These are phyloP conservation scores for Acronicta aceris DNA, from an alignment of 2,888 invertebrate species.

Conservation along the genomic window DNA sequence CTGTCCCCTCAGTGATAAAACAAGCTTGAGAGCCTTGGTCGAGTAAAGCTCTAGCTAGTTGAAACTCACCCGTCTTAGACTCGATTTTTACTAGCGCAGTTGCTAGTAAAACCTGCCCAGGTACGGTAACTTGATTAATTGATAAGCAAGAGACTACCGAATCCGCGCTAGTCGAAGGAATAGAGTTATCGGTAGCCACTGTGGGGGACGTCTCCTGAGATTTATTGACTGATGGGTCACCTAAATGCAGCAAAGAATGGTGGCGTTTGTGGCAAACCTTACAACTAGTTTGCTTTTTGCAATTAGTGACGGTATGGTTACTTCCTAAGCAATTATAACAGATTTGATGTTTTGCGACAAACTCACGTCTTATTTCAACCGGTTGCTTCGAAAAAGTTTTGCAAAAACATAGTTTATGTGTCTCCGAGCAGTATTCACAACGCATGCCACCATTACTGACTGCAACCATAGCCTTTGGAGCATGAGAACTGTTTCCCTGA, in stretches of 20 bases:
- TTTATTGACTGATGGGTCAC: background rate
- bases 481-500: background rate
- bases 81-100: constrained; percentile 44
- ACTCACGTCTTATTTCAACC: constrained; percentile 12
- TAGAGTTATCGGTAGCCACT: background rate
- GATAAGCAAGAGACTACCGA: constrained; percentile 19
- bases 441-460: background rate
- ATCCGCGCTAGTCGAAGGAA: background rate
- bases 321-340: background rate
- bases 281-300: too few species aligned
- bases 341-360: constrained; percentile 4
- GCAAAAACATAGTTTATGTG: constrained; percentile 44
- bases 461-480: constrained; percentile 4
- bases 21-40: constrained; percentile 57
- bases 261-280: too few species aligned
- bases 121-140: background rate
- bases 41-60: constrained; percentile 22
- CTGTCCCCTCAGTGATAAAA: constrained; percentile 53
- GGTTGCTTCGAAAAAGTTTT: constrained; percentile 35
- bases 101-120: constrained; percentile 46
- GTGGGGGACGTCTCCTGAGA: too few species aligned
- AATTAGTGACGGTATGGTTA: too few species aligned
- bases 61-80: too few species aligned
- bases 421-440: constrained; percentile 46
- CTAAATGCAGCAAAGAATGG: constrained; percentile 1